phyloP scores from a whole-genome alignment of 2,888 invertebrate species.

The Zygaena filipendulae region DNA sequence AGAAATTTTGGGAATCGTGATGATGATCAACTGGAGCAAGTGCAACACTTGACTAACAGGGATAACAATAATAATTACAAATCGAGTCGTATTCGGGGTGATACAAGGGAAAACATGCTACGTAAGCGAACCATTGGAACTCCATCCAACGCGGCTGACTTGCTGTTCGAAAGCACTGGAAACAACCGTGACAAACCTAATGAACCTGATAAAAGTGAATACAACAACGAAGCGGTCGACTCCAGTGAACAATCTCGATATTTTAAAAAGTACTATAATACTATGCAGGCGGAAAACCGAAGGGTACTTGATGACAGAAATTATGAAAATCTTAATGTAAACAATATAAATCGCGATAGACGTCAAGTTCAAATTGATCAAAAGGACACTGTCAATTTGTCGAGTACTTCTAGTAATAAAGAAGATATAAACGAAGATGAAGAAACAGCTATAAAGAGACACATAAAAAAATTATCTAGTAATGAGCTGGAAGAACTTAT shows the following conservation, averaged over 20 bases:
- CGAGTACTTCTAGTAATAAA: slow-evolving; percentile 13
- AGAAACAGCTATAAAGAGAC: slow-evolving; percentile 45
- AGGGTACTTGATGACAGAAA: slow-evolving; percentile 22
- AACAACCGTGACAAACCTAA: slow-evolving; percentile 21
- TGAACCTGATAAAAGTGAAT: slow-evolving; percentile 23
- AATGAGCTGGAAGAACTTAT: slow-evolving; percentile 47
- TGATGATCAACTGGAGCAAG: too few species aligned
- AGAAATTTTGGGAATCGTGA: slow-evolving; percentile 23
- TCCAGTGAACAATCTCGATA: slow-evolving; percentile 22
- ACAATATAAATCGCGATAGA: slow-evolving; percentile 31
- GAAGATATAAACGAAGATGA: slow-evolving; percentile 30
- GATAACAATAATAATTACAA: too few species aligned
- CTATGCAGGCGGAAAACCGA: slow-evolving; percentile 26
- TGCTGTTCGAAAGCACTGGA: slow-evolving; percentile 23
- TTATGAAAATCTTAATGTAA: slow-evolving; percentile 21
- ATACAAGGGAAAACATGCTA: slow-evolving; percentile 14
- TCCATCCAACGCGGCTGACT: slow-evolving; percentile 20
- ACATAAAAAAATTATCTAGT: slow-evolving; percentile 44
- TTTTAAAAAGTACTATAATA: slow-evolving; percentile 27
- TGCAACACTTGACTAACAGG: slow-evolving; percentile 21
- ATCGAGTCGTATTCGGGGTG: slow-evolving; percentile 13
- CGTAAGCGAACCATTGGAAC: slow-evolving; percentile 23
- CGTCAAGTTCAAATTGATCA: slow-evolving; percentile 22
- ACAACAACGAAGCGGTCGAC: slow-evolving; percentile 24
- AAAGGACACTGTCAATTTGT: slow-evolving; percentile 9